Percentiles rank a stretch among this genome's conserved stretches.
Conservation (phyloP, 2,113 vertebrate species). For the Caretta caretta region DNA sequence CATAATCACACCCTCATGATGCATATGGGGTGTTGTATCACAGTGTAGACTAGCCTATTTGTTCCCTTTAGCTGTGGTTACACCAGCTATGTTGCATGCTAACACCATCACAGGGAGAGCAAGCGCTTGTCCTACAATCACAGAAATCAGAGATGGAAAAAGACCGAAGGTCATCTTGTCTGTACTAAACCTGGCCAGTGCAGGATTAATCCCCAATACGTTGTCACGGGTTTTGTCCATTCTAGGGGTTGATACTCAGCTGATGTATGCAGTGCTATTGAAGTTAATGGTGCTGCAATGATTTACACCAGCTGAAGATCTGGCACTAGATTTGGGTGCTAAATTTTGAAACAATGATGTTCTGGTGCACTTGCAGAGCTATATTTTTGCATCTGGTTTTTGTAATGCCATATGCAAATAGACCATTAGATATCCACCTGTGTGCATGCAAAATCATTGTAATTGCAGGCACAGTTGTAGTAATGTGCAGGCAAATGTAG, state of each 20-base stretch:
- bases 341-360: not conserved
- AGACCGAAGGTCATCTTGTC: not conserved
- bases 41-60: not conserved
- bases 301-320: not conserved
- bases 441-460: not conserved
- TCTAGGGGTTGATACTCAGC: not conserved
- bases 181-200: accelerated
- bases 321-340: not conserved
- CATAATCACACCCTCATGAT: too few species aligned
- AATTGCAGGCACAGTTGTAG: accelerated
- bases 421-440: not conserved
- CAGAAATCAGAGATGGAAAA: not conserved
- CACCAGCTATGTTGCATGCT: not conserved
- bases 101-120: not conserved
- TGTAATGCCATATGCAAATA: not conserved
- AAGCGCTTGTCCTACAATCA: not conserved
- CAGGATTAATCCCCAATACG: not conserved
- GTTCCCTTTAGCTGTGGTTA: not conserved
- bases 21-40: too few species aligned
- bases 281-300: not conserved
- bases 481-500: not conserved
- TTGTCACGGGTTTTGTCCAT: not conserved
- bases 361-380: not conserved
- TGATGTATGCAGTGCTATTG: not conserved
- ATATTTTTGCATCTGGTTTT: not conserved